Base-by-base conservation (phyloP, 2,113 vertebrate genomes). In the Takifugu flavidus region DNA sequence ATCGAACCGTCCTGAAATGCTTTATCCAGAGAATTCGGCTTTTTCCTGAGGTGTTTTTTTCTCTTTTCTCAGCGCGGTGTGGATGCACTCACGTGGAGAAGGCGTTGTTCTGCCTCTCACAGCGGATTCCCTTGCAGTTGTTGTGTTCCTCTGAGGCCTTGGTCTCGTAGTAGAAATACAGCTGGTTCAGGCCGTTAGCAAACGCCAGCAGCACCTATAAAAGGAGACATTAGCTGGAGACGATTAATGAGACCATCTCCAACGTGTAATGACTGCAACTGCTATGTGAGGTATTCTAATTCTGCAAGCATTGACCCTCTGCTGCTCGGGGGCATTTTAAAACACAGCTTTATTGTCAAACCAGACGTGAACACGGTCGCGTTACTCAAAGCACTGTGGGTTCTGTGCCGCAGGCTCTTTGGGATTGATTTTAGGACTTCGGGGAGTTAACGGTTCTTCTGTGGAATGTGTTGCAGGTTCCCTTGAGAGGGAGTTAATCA, bases 121-220 rank as follows among this genome's bases (percentile, higher is more conserved):
- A 98, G 78, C 95, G 94, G 78, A 98, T 98, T 57, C 96, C 96
- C 65, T 98, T 98, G 89, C 96, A 98, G 91, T 96, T 93, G 91
- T 94, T 95, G 56, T 93, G 95, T 15, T 98, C 96, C n/a, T 98
- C 95, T 2, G 94, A 93, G 27, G 95, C 95, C 85, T 91, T 94
- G 61, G 95, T 98, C 88, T 98, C 95, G 0, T 98, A 98, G 91
- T 98, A 98, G 92, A 98, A 98, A 75, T 98, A 98, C 63, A 98
- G 93, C 90, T 98, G 95, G 91, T 98, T 98, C 75, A 98, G 91
- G 69, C 95, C 95, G 0, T 98, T 98, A 72, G 95, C 95, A 56
- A 98, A 98, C 52, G 95, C 95, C 82, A 98, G 90, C 74, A 98
- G 92, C 76, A 90, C 88, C 88, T 89, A 14, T 4, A 56, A 1